Evolutionary conservation across 2,888 invertebrate species (phyloP).

Genomic region (Prenolepis imparis): DNA sequence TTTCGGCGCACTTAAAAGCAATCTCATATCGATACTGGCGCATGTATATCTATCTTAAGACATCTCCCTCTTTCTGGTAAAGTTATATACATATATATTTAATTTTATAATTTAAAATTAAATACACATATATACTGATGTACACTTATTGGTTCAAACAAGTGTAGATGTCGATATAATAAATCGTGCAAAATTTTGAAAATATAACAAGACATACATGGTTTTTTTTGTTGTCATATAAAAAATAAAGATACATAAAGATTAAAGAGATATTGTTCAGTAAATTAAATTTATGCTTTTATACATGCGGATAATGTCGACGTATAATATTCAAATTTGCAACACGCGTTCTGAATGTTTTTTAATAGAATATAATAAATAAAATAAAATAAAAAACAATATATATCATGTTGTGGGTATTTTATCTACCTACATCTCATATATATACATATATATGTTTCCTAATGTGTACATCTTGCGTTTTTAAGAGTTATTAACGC

Average conservation of each 20-base stretch:
- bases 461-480: not conserved
- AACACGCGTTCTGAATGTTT: not conserved
- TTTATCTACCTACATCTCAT: not conserved
- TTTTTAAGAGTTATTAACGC: not conserved
- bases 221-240: not conserved
- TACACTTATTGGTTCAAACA: not conserved
- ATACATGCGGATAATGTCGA: not conserved
- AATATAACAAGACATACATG: not conserved
- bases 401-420: not conserved
- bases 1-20: too few relatives aligned
- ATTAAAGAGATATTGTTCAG: not conserved
- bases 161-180: not conserved
- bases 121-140: too few relatives aligned
- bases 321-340: not conserved
- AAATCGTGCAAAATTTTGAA: not conserved
- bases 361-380: not conserved
- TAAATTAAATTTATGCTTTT: not conserved
- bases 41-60: too few relatives aligned
- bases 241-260: not conserved
- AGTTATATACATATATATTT: too few relatives aligned
- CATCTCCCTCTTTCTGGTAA: too few relatives aligned
- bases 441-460: conserved; percentile 5
- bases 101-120: too few relatives aligned
- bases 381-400: not conserved
- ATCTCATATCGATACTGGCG: too few relatives aligned